Base-by-base conservation (phyloP, 2,888 invertebrate species). In the Allygus modestus region DNA sequence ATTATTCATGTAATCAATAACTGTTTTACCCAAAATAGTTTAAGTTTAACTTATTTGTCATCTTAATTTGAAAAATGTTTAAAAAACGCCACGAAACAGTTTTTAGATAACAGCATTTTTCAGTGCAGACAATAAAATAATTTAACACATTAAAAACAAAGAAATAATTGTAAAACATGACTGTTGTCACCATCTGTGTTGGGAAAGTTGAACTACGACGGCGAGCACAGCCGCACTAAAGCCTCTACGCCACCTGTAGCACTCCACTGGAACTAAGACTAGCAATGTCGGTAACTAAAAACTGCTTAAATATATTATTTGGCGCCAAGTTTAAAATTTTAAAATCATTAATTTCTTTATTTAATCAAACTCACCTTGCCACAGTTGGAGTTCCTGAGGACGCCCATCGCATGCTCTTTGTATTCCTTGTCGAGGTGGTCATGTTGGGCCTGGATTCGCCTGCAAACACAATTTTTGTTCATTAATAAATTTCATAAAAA, bases 371-470 rank as follows among this genome's bases (percentile, higher is more conserved):
- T 77, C 31, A 86, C 86, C 85, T 86, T 86, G 41, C 86, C 86
- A 12, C 85, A 86, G 89, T 94, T 93, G 65, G 92, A 92, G 87
- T 92, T 92, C 61, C 93, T 91, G 71, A 94, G 91, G 85, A 93
- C 93, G 84, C 94, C 94, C 84, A 94, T 92, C 81, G 94, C 94
- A 89, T 94, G 93, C 87, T 93, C 92, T 87, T 93, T 91, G 89
- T 94, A 94, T 88, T 94, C 94, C 88, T 94, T 93, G 88, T 94
- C 94, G 88, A 94, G 91, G 87, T 94, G 94, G 88, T 94, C 93
- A 89, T 94, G 93, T 88, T 94, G 94, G 85, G 93, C 92, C 90
- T 94, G 94, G 87, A 94, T 94, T 87, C 94, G 93, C 87, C 94
- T 94, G 91, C 82, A 92, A 92, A 87, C 37, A 37, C 9, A 37